A percentile compares a stretch with the other conserved stretches of the same genome.
phyloP scores from a whole-genome alignment of 2,888 invertebrate species.

The Teleogryllus oceanicus region DNA sequence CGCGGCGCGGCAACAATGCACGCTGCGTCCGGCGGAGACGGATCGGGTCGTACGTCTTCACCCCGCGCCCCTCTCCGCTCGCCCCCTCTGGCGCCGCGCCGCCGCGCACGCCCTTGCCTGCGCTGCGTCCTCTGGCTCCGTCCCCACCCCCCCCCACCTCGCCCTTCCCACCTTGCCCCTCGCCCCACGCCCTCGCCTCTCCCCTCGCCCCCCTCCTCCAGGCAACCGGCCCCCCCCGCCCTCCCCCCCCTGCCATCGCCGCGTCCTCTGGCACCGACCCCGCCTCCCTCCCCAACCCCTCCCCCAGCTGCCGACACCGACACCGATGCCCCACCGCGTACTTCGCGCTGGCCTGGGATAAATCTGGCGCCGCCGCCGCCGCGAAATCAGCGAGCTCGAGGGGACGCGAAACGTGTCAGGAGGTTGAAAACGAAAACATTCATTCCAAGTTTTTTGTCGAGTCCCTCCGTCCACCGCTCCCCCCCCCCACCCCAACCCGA shows the following conservation, averaged over 20 bases:
- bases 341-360: background rate
- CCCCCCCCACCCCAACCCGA: background rate
- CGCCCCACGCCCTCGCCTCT: background rate
- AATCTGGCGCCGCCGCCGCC: background rate
- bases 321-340: background rate
- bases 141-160: background rate
- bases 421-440: constrained; percentile 3
- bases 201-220: too few species aligned
- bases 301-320: background rate
- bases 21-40: constrained; percentile 7
- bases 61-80: background rate
- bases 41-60: background rate
- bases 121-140: background rate
- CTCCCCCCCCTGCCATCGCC: background rate
- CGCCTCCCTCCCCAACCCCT: background rate
- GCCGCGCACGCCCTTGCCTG: background rate
- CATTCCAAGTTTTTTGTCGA: background rate
- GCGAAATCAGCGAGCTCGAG: background rate
- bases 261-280: background rate
- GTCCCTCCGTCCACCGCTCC: too few species aligned
- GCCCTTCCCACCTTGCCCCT: background rate
- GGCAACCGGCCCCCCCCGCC: too few species aligned
- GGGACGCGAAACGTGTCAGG: background rate
- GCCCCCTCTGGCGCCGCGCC: background rate
- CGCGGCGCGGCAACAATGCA: constrained; percentile 18